Base-by-base conservation (phyloP, 2,888 invertebrate genomes). In the Polydrusus pterygomalis region DNA sequence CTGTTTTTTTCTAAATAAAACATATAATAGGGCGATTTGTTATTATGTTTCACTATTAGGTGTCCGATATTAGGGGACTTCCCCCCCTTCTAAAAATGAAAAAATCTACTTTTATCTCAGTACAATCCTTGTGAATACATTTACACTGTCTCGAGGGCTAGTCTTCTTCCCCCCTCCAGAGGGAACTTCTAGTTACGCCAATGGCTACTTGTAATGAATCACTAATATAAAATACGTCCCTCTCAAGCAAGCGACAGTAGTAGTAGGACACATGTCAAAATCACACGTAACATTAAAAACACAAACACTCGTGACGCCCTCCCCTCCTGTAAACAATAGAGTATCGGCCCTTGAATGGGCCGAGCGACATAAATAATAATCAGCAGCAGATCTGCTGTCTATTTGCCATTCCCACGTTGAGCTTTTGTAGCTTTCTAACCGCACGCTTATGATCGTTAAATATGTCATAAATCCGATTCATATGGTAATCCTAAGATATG, bases 391-490 rank as follows among this genome's bases (percentile, higher is more conserved):
- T 69, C 34, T 68, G 40, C 38, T 47, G 76, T 81, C 78, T 86
- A 84, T 87, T 87, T 87, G 86, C 86, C 78, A 85, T 87, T 87
- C 87, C 87, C 87, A 87, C 87, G 87, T 86, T 84, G 81, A 81
- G 82, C 82, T 79, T 82, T 77, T 82, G 80, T 81, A 80, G 80
- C 81, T 81, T 84, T 83, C 84, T 84, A 85, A 84, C 83, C 82
- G 82, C 84, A 85, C 83, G 82, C 86, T 85, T 85, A 85, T 69
- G 58, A 74, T 70, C 86, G 86, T 87, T 87, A 87, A 87, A 87
- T 86, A 86, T 86, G 86, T 85, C 85, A 86, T 87, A 87, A 87
- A 87, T 87, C 87, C 85, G 86, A 87, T 87, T 87, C 87, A 85
- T 86, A 87, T 86, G 87, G 84, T 87, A 87, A 87, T 87, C 86